phyloP scores from a whole-genome alignment of 2,113 vertebrate genomes.

The Indri indri region DNA sequence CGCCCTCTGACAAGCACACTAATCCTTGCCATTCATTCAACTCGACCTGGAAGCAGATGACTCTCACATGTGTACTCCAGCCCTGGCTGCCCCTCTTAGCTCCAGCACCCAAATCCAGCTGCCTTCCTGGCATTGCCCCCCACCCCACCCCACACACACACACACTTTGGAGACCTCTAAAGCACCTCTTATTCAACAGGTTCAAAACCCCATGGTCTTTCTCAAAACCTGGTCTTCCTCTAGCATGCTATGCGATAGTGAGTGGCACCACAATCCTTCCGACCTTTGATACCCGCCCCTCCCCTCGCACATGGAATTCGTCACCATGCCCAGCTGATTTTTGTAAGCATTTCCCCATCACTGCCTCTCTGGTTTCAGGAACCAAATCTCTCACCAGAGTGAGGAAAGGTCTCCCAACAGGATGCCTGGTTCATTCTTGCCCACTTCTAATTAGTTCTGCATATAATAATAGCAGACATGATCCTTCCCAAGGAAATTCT shows the following conservation, averaged over 20 bases:
- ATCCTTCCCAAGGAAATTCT: background rate
- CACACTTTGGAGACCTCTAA: background rate
- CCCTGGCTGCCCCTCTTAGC: background rate
- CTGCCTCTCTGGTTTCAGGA: background rate
- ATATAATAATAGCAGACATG: rapidly evolving
- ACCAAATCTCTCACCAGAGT: background rate
- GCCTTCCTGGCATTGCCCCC: background rate
- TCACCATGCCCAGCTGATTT: background rate
- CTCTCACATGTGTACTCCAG: background rate
- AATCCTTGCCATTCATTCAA: background rate
- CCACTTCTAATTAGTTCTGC: background rate
- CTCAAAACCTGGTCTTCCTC: background rate
- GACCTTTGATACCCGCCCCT: background rate
- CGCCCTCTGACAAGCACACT: background rate
- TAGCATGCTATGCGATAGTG: background rate
- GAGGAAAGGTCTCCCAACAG: background rate
- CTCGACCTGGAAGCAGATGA: background rate
- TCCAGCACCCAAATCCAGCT: background rate
- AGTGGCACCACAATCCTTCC: background rate
- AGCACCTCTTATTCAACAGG: background rate
- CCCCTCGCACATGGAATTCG: no score
- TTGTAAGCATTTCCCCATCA: background rate
- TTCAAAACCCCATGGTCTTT: background rate
- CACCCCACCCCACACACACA: no score
- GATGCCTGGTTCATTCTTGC: background rate